Percentiles rank a stretch among this genome's conserved stretches.
Evolutionary conservation across 2,888 invertebrate genomes (phyloP).

Genomic region (Lepidocyrtoides sp.): DNA sequence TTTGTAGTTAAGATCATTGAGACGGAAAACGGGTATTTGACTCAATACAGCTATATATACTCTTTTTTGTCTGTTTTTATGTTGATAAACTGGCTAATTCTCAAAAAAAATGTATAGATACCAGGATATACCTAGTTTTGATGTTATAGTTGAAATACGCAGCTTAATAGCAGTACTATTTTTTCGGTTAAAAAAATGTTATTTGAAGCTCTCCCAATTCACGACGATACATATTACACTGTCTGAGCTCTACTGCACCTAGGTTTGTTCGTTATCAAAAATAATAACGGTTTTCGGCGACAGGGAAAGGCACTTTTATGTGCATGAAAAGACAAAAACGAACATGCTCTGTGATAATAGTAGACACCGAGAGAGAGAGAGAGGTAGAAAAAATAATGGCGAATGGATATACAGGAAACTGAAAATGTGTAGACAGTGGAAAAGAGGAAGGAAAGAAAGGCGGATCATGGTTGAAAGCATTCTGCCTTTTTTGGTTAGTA

Average conservation of each 20-base stretch:
- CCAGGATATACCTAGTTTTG: neutral
- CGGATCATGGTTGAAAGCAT: slow-evolving; percentile 42
- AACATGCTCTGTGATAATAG: slow-evolving; percentile 2
- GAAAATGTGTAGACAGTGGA: slow-evolving; percentile 8
- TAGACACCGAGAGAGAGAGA: neutral
- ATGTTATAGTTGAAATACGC: neutral
- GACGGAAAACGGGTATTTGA: slow-evolving; percentile 46
- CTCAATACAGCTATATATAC: neutral
- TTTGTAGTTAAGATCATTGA: slow-evolving; percentile 35
- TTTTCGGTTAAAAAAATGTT: neutral
- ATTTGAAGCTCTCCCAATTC: neutral
- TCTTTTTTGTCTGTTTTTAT: neutral
- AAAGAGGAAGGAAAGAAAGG: slow-evolving; percentile 31
- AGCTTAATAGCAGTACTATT: neutral
- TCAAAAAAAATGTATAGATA: neutral
- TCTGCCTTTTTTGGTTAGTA: slow-evolving; percentile 22
- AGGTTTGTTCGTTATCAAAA: neutral
- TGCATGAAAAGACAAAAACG: slow-evolving; percentile 42
- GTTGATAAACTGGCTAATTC: slow-evolving; percentile 29
- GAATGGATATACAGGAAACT: slow-evolving; percentile 37
- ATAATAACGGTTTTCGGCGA: neutral
- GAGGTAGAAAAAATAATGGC: neutral
- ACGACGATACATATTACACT: neutral
- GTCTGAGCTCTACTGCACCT: neutral
- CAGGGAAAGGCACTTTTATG: slow-evolving; percentile 55